phyloP scores from a whole-genome alignment of 53 echinoderm and acorn worm species.

The Hippasteria phrygiana region DNA sequence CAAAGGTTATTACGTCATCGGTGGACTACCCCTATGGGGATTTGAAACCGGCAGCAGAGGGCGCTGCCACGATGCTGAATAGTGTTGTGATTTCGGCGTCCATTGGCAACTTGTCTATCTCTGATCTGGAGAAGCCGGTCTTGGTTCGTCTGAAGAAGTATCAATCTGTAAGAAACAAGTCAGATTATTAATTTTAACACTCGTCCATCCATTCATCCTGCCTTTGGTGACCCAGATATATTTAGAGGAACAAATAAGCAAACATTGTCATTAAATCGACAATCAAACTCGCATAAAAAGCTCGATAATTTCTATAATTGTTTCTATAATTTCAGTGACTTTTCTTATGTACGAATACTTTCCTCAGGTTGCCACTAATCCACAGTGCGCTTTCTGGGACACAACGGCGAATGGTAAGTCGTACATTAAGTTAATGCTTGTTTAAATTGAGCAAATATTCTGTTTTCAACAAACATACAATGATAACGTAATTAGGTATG shows the following conservation, averaged over 20 bases:
- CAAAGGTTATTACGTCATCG: slow-evolving; percentile 38
- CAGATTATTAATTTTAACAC: too few relatives aligned
- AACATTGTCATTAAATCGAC: too few relatives aligned
- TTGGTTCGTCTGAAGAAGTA: slow-evolving; percentile 21
- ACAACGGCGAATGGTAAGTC: slow-evolving; percentile 36
- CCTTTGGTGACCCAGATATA: too few relatives aligned
- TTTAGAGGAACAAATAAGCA: too few relatives aligned
- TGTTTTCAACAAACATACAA: too few relatives aligned
- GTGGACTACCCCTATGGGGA: not conserved
- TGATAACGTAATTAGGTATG: too few relatives aligned
- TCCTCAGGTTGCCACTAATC: slow-evolving; percentile 44
- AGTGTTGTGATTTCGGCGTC: slow-evolving; percentile 78
- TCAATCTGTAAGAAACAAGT: not conserved
- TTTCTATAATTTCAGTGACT: not conserved
- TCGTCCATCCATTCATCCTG: too few relatives aligned
- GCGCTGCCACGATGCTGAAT: slow-evolving; percentile 60
- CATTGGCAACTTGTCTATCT: slow-evolving; percentile 64
- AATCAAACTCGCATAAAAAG: too few relatives aligned
- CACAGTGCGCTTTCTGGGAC: slow-evolving; percentile 59
- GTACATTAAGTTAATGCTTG: not conserved
- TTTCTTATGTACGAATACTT: not conserved
- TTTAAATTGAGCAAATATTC: not conserved
- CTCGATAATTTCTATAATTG: too few relatives aligned
- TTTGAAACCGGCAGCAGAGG: not conserved
- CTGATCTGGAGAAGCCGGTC: slow-evolving; percentile 67